Base-by-base conservation (phyloP, 2,797 vertebrate species). In the Sciaenops ocellatus region DNA sequence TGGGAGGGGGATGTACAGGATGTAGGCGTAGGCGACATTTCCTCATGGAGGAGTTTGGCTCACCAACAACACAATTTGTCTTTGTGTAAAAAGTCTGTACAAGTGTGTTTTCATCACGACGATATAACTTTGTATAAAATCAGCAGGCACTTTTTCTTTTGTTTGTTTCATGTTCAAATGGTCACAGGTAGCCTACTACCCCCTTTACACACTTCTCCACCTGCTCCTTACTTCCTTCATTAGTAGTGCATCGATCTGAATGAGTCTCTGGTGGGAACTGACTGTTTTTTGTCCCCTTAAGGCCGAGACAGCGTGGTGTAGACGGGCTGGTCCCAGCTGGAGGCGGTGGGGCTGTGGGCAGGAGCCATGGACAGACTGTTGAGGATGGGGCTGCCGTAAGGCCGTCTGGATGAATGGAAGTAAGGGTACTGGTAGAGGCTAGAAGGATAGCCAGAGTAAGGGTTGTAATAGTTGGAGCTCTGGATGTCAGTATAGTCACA, bases 401-500 rank as follows among this genome's bases (percentile, higher is more conserved):
- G 94, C 6, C 98, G 95, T 74, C 98, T 95, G 5, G 98, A 97
- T 0, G 98, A 97, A 90, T 98, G 98, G 90, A 99, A 98, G 84
- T 99, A 99, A 0, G 97, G 98, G 79, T 98, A 98, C 91, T 98
- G 98, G 91, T 99, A 99, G 70, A 99, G 94, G 87, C 97, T 93
- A 65, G 98, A 97, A 0, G 98, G 95, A 88, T 99, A 99, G 80
- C 97, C 93, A 0, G 98, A 94, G 85, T 98, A 99, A 0, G 98
- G 96, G 84, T 96, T 96, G 92, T 98, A 99, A 93, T 99, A 99
- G 93, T 95, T 95, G 89, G 97, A 96, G 89, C 96, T 96, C 95
- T 99, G 98, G 69, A 99, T 96, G 93, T 99, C 98, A 67, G 96
- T 96, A 96, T 99, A 99, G 95, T 99, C 98, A 56, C 97, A 98